Percentiles rank a stretch among this genome's conserved stretches.
Evolutionary conservation across 2,888 invertebrate genomes (phyloP).

Genomic region (Nemotelus nigrinus): DNA sequence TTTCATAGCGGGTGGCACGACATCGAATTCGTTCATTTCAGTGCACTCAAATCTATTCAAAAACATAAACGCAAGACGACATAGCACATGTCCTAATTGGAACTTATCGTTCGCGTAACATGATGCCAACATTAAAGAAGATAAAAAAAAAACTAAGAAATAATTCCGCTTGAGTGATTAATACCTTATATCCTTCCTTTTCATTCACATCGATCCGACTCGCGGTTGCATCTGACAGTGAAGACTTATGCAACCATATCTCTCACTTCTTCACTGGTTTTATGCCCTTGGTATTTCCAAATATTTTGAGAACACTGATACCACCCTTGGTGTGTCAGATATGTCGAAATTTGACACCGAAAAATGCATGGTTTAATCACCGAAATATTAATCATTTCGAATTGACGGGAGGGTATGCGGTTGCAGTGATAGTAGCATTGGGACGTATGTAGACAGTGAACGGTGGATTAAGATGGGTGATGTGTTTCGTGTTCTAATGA

Average conservation of each 20-base stretch:
- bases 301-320: slow-evolving; percentile 14
- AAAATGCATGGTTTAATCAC: slow-evolving; percentile 11
- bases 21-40: not conserved
- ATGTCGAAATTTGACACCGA: not conserved
- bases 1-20: slow-evolving; percentile 15
- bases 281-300: not conserved
- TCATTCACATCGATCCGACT: not conserved
- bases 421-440: not conserved
- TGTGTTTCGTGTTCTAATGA: slow-evolving; percentile 3
- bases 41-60: not conserved
- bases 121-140: not conserved
- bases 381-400: slow-evolving; percentile 2
- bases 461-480: not conserved
- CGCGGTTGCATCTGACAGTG: not conserved
- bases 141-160: not conserved
- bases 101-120: not conserved
- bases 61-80: slow-evolving; percentile 4
- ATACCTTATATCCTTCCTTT: slow-evolving; percentile 11
- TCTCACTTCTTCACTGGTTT: no score
- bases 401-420: not conserved
- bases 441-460: not conserved
- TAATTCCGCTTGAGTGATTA: slow-evolving; percentile 22
- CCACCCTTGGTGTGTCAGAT: not conserved
- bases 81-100: slow-evolving; percentile 12
- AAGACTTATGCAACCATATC: not conserved